phyloP scores from a whole-genome alignment of 1,140 invertebrate species.

The Nephila pilipes region DNA sequence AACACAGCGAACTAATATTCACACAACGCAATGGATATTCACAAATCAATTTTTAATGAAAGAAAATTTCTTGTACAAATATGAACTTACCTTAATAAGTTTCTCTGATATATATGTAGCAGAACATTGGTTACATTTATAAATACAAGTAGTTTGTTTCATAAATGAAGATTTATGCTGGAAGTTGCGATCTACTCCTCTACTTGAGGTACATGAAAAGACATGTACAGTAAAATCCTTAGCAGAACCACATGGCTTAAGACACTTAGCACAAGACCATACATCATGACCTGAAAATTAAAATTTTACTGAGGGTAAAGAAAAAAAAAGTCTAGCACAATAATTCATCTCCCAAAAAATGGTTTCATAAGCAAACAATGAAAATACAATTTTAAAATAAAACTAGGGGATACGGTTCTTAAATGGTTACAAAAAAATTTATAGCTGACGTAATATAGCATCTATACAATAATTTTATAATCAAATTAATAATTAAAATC shows the following conservation, averaged over 20 bases:
- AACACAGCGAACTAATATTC: too few relatives aligned
- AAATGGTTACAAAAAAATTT: not conserved
- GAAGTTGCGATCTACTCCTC: not conserved
- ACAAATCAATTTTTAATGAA: too few relatives aligned
- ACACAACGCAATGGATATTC: too few relatives aligned
- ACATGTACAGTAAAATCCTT: conserved; percentile 78
- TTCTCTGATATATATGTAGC: conserved; percentile 61
- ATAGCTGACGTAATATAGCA: not conserved
- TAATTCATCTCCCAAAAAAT: too few relatives aligned
- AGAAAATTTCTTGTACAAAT: too few relatives aligned
- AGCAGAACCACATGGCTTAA: conserved; percentile 73
- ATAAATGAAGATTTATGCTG: conserved; percentile 22
- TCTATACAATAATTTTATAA: too few relatives aligned
- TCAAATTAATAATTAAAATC: too few relatives aligned
- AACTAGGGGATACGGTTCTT: too few relatives aligned
- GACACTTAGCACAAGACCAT: conserved; percentile 78
- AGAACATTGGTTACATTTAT: conserved; percentile 71
- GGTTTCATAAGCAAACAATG: too few relatives aligned
- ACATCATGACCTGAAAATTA: conserved; percentile 66
- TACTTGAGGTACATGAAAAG: conserved; percentile 70
- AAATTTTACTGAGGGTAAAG: too few relatives aligned
- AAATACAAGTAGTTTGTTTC: conserved; percentile 51
- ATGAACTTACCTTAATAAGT: conserved; percentile 68
- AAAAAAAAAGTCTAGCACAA: too few relatives aligned
- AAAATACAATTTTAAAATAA: too few relatives aligned